A percentile compares a stretch with the other conserved stretches of the same genome.
Conservation (phyloP, 2,888 invertebrate genomes). For the Megalurothrips usitatus region DNA sequence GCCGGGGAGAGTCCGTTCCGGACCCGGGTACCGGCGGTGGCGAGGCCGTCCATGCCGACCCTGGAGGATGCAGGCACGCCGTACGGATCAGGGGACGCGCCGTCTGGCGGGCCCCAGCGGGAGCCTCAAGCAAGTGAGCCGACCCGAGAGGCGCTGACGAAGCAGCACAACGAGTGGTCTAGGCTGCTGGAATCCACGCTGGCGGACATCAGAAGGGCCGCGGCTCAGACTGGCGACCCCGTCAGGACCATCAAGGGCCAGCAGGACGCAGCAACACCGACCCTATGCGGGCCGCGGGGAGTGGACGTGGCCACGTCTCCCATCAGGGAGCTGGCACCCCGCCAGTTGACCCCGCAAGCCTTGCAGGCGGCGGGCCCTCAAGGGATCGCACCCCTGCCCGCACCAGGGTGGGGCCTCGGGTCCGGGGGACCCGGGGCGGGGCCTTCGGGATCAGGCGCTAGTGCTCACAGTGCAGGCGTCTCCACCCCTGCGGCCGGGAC, state of each 20-base stretch:
- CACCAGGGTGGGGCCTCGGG: no score
- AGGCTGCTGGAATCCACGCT: no score
- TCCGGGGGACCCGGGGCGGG: background rate
- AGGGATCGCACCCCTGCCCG: background rate
- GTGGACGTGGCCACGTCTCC: background rate
- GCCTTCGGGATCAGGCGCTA: no score
- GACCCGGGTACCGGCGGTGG: background rate
- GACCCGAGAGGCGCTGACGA: no score
- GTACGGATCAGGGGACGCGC: background rate
- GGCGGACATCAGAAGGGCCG: no score
- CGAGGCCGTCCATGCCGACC: background rate
- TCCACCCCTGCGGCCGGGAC: background rate
- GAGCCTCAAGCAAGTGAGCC: background rate
- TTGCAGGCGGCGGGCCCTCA: background rate
- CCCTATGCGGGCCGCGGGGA: background rate
- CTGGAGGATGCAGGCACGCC: background rate
- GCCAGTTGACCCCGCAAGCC: no score
- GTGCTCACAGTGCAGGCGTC: background rate
- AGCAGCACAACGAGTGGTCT: no score
- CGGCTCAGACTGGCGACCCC: no score
- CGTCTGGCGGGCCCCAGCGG: background rate
- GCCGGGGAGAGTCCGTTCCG: background rate
- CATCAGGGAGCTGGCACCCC: background rate
- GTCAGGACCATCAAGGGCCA: no score
- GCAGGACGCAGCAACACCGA: no score